These are phyloP conservation scores for Alitta virens DNA, from an alignment of 2,888 invertebrate genomes.

Conservation along the genomic window DNA sequence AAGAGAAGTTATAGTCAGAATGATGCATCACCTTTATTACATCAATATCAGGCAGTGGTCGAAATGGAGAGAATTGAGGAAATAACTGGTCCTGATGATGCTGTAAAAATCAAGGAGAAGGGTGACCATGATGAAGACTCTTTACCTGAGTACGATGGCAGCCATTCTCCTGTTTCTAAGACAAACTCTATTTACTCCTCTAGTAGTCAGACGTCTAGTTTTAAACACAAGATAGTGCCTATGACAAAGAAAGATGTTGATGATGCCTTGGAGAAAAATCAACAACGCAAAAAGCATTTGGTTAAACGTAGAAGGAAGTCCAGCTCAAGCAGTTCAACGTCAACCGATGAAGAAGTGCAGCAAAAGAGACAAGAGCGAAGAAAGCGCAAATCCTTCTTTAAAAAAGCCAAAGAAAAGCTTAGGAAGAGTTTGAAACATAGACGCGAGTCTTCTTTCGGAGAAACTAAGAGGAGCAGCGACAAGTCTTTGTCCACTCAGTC, in stretches of 20 bases:
- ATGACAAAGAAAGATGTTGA: slow-evolving; percentile 8
- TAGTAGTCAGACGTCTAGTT: slow-evolving; percentile 13
- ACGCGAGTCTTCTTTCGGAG: not conserved
- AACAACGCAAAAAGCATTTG: slow-evolving; percentile 1
- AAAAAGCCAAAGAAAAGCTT: slow-evolving; percentile 29
- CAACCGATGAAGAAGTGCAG: slow-evolving; percentile 30
- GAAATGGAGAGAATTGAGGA: slow-evolving; percentile 2
- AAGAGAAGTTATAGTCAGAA: slow-evolving; percentile 15
- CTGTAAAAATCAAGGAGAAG: not conserved
- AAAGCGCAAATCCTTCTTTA: slow-evolving; percentile 31
- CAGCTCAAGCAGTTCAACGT: slow-evolving; percentile 21
- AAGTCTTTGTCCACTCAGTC: too few species aligned
- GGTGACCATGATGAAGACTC: not conserved
- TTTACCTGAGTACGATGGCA: slow-evolving; percentile 9
- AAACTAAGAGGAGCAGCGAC: not conserved
- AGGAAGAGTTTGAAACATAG: slow-evolving; percentile 26
- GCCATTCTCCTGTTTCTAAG: slow-evolving; percentile 10
- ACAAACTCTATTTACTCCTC: slow-evolving; percentile 18
- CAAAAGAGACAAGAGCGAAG: slow-evolving; percentile 25
- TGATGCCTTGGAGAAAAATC: not conserved
- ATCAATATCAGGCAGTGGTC: not conserved
- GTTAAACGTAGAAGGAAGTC: not conserved
- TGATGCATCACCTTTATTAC: slow-evolving; percentile 6
- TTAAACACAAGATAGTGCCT: slow-evolving; percentile 2
- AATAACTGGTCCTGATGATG: not conserved